Base-by-base conservation (phyloP, 2,888 invertebrate genomes). In the Crioceris asparagi region DNA sequence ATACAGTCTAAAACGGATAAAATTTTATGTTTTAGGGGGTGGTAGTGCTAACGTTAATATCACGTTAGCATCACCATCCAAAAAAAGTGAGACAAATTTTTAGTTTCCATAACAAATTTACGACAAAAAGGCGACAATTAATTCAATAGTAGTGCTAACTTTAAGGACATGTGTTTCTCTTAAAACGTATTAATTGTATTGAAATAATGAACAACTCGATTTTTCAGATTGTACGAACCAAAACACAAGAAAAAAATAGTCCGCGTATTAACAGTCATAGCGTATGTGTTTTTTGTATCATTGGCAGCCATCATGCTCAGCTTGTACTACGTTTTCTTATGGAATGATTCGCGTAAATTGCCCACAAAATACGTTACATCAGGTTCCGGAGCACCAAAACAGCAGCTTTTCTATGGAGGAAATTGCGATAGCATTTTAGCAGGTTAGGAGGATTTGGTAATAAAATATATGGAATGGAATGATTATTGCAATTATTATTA, bases 241-340 rank as follows among this genome's bases (percentile, higher is more conserved):
- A 86, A 85, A 64, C 81, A 83, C 56, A 81, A 83, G 64, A 84
- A 85, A 66, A 90, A 92, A 69, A 76, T 83, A 65, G 80, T 92
- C 47, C 77, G 92, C 48, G 84, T 93, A 52, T 74, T 93, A 56
- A 93, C 93, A 15, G 93, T 94, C 49, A 75, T 92, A 55, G 86
- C 91, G 35, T 94, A 94, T 68, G 83, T 93, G 49, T 81, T 93
- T 64, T 86, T 88, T 62, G 93, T 94, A 52, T 93, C 92, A 29
- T 71, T 92, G 57, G 92, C 91, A 14, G 93, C 92, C 35, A 90
- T 92, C 55, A 84, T 92, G 71, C 73, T 94, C 47, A 91, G 91
- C 10, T 74, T 91, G 35, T 94, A 93, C 70, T 94, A 94, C 70
- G 83, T 88, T 54, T 85, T 92, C 68, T 77, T 93, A 62, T 93